Conservation (phyloP, 2,113 vertebrate genomes). For the Proterorhinus semilunaris region DNA sequence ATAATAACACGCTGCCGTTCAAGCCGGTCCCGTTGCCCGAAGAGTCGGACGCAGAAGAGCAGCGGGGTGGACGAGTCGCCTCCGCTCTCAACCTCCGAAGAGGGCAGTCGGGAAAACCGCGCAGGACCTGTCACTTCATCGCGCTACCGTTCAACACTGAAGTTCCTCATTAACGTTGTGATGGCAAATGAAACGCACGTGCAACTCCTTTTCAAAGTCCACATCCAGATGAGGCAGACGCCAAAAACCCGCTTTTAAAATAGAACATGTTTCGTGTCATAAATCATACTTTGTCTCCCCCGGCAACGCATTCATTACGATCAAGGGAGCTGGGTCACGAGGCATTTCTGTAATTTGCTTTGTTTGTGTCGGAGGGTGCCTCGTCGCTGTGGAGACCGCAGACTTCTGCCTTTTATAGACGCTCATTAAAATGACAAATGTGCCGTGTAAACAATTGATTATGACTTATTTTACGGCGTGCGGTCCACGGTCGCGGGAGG, state of each 20-base stretch:
- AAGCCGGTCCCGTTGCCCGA: too few species aligned
- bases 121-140: too few species aligned
- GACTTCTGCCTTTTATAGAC: slow-evolving; percentile 7
- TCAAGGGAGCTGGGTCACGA: slow-evolving; percentile 35
- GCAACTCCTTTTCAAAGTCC: too few species aligned
- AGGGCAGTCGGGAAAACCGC: too few species aligned
- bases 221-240: background rate
- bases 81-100: too few species aligned
- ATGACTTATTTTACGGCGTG: slow-evolving; percentile 27
- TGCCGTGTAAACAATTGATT: slow-evolving; percentile 42
- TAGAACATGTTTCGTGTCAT: slow-evolving; percentile 1
- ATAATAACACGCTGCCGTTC: too few species aligned
- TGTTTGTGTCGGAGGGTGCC: background rate
- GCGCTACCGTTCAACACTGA: too few species aligned
- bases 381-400: slow-evolving; percentile 9
- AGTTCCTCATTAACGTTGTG: too few species aligned
- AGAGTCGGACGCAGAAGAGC: too few species aligned
- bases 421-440: slow-evolving; percentile 66
- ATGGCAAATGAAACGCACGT: too few species aligned
- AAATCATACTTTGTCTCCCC: slow-evolving; percentile 9
- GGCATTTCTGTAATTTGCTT: slow-evolving; percentile 44
- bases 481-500: slow-evolving; percentile 14
- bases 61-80: too few species aligned
- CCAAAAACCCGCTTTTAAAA: background rate
- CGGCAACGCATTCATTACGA: slow-evolving; percentile 35